Conservation (phyloP, 2,888 invertebrate genomes). For the Scelioninae gen. 2 region DNA sequence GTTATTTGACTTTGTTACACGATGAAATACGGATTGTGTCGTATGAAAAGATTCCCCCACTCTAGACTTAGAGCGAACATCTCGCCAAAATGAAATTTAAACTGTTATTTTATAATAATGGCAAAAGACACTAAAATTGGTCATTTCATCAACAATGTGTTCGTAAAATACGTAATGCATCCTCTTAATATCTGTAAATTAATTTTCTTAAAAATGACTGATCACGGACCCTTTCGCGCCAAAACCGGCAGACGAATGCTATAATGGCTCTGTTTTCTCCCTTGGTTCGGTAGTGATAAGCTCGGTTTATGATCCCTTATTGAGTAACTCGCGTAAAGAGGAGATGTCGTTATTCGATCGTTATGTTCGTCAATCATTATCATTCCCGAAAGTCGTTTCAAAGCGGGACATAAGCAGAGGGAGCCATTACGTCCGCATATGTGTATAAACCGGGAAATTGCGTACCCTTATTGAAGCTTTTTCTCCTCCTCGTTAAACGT, state of each 20-base stretch:
- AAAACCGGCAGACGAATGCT: constrained; percentile 12
- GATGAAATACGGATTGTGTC: too few relatives aligned
- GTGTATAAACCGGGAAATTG: constrained; percentile 53
- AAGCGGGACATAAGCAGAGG: constrained; percentile 39
- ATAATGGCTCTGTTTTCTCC: constrained; percentile 45
- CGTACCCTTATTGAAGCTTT: constrained; percentile 54
- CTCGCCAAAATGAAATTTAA: too few relatives aligned
- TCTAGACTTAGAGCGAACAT: too few relatives aligned
- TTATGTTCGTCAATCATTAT: constrained; percentile 59
- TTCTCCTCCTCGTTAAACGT: constrained; percentile 57
- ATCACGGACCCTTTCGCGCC: constrained; percentile 16
- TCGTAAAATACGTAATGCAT: too few relatives aligned
- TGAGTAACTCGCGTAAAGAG: constrained; percentile 54
- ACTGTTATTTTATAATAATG: too few relatives aligned
- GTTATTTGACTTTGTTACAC: too few relatives aligned
- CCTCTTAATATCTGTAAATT: too few relatives aligned
- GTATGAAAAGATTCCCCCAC: too few relatives aligned
- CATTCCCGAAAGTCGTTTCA: constrained; percentile 45
- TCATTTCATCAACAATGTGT: too few relatives aligned
- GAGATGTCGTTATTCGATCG: constrained; percentile 57
- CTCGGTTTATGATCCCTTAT: constrained; percentile 48
- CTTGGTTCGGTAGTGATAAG: constrained; percentile 45
- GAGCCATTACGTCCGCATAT: constrained; percentile 47
- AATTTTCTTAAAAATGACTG: too few relatives aligned
- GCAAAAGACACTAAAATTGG: too few relatives aligned